Percentiles rank a stretch among this genome's conserved stretches.
These are phyloP conservation scores for Heterotis niloticus DNA, from an alignment of 2,113 vertebrate genomes.

Conservation along the genomic window DNA sequence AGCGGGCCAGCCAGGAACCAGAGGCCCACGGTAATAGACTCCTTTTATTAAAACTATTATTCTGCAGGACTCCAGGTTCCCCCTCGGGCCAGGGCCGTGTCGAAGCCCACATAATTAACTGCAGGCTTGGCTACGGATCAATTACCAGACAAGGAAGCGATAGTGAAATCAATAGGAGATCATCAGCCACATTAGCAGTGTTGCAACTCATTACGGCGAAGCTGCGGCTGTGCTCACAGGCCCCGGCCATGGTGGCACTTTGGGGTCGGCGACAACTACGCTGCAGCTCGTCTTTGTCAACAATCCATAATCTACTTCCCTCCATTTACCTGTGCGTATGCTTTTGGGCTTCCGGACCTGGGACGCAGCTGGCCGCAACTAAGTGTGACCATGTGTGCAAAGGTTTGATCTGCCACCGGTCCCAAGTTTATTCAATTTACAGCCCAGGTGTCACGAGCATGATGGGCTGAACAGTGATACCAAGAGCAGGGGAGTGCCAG, in stretches of 20 bases:
- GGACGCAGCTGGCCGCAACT: constrained; percentile 71
- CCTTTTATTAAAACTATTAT: constrained; percentile 99
- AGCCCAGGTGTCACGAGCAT: constrained; percentile 67
- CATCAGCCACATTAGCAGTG: constrained; percentile 99
- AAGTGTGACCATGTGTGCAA: constrained; percentile 81
- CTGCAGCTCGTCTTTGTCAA: constrained; percentile 37
- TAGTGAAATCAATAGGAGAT: constrained; percentile 99
- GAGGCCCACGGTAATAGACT: constrained; percentile 86
- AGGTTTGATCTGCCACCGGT: constrained; percentile 84
- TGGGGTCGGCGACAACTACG: constrained; percentile 63
- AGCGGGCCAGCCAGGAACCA: constrained; percentile 53
- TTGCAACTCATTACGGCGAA: constrained; percentile 99
- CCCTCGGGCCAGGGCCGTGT: constrained; percentile 84
- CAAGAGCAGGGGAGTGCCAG: neutral
- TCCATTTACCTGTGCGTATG: constrained; percentile 53
- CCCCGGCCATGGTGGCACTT: constrained; percentile 79
- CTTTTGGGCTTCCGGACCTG: constrained; percentile 63
- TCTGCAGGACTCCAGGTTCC: constrained; percentile 97
- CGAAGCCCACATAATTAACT: constrained; percentile 99
- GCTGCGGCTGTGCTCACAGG: constrained; percentile 92
- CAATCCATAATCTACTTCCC: neutral
- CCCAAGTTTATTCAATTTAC: constrained; percentile 85
- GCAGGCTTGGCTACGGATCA: constrained; percentile 99
- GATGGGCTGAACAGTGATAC: constrained; percentile 65
- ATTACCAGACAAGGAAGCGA: constrained; percentile 99